Evolutionary conservation across 2,888 invertebrate species (phyloP).

Genomic region (Subacronicta megacephala): DNA sequence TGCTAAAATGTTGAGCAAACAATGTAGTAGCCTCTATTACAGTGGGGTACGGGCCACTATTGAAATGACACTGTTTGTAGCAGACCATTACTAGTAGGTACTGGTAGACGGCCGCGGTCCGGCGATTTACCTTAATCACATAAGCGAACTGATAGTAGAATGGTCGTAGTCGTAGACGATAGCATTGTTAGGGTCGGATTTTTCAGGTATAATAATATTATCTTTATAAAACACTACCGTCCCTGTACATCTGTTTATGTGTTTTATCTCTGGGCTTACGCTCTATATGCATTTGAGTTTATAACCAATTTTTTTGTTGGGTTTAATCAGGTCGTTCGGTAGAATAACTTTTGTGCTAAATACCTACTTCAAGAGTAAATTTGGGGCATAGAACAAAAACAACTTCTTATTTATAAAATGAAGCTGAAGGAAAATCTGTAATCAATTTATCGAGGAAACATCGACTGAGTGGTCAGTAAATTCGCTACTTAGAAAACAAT

Average conservation of each 20-base stretch:
- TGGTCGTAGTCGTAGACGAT: constrained; percentile 51
- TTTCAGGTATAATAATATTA: constrained; percentile 18
- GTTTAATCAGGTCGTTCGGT: background rate
- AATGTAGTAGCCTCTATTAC: constrained; percentile 42
- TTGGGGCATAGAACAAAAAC: background rate
- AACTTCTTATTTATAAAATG: background rate
- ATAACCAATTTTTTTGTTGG: background rate
- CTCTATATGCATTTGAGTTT: constrained; percentile 8
- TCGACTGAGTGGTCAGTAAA: constrained; percentile 23
- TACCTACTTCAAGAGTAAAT: background rate
- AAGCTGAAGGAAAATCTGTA: constrained; percentile 8
- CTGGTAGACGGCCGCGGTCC: constrained; percentile 38
- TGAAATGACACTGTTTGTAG: constrained; percentile 22
- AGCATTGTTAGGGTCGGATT: constrained; percentile 41
- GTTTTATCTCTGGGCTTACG: background rate
- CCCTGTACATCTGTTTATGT: background rate
- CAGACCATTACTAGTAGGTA: constrained; percentile 24
- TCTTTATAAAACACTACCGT: constrained; percentile 8
- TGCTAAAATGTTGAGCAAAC: constrained; percentile 51
- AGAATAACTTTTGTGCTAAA: background rate
- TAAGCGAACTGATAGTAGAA: constrained; percentile 60
- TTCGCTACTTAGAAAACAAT: constrained; percentile 30
- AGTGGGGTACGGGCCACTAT: constrained; percentile 39
- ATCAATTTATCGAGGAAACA: constrained; percentile 11
- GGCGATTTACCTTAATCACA: constrained; percentile 64